Base-by-base conservation (phyloP, 2,888 invertebrate species). In the Smittia aterrima region DNA sequence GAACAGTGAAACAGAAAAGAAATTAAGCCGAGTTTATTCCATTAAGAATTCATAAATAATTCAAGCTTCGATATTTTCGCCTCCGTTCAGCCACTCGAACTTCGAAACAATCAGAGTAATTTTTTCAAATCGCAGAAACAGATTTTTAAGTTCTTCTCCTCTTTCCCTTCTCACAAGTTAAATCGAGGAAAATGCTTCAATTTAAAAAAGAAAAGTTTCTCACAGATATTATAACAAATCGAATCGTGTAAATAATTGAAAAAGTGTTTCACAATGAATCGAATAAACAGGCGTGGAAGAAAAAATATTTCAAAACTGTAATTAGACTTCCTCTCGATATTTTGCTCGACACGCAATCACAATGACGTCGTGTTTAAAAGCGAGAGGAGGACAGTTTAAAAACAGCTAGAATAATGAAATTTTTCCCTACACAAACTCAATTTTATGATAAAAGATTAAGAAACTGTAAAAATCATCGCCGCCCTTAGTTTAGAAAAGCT, bases 41-140 rank as follows among this genome's bases (percentile, higher is more conserved):
- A 76, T 76, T 76, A 76, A 74, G 71, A 75, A 73, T 64, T 76
- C 75, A 76, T 76, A 76, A 76, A 76, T 76, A 76, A 75, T 76
- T 76, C 66, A 76, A 25, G 25, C 74, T 72, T 73, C 64, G 67
- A 72, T 66, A 72, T 74, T 74, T 32, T 53, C 53, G 13, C 27
- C 32, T 32, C 32, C 32, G 32, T 9, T 32, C 32, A 32, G 32
- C 32, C 54, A n/a, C 54, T 70, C 32, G 22, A n/a, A 16, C 27
- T n/a, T 40, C 38, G 9, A 67, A 67, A 67, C 41, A 24, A 67
- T 67, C 24, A 67, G 25, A 47, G 16, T 7, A 41, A 67, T 13
- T 16, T 32, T 11, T 66, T 18, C 27, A 66, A 66, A 66, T 66
- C 13, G 64, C n/a, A 27, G 27, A 66, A 66, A 22, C 13, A 18